These are phyloP conservation scores for Nomada flava DNA, from an alignment of 2,888 invertebrate genomes.

Conservation along the genomic window DNA sequence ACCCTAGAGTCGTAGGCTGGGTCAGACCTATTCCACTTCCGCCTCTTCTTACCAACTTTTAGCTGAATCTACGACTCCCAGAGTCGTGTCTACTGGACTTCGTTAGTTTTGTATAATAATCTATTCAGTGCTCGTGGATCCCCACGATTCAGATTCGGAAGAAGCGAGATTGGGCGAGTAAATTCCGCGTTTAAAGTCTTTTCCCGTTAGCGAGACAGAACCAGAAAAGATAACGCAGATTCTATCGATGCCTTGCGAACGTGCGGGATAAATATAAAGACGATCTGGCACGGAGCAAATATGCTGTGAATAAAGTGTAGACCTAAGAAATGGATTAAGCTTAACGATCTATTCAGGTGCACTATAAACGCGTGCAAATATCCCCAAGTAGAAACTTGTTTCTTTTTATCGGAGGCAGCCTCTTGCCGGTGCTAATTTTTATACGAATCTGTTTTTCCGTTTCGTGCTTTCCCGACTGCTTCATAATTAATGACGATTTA, in stretches of 20 bases:
- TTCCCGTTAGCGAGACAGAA: conserved; percentile 18
- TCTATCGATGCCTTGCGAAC: conserved; percentile 52
- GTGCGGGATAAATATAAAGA: conserved; percentile 30
- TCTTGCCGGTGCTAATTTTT: background rate
- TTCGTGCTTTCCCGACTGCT: background rate
- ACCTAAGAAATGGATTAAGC: conserved; percentile 30
- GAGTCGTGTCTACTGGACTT: too few species aligned
- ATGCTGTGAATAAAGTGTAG: conserved; percentile 12
- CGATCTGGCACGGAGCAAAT: conserved; percentile 8
- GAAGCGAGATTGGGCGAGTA: conserved; percentile 55
- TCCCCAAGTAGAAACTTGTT: background rate
- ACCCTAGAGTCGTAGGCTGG: too few species aligned
- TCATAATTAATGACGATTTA: background rate
- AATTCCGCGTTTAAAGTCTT: conserved; percentile 59
- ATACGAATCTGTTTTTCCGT: background rate
- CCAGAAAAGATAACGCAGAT: conserved; percentile 42
- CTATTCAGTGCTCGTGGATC: conserved; percentile 34
- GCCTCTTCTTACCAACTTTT: too few species aligned
- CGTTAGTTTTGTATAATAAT: too few species aligned
- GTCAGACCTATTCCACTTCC: too few species aligned
- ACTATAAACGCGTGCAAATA: conserved; percentile 15
- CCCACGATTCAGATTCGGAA: conserved; percentile 55
- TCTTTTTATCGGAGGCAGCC: background rate
- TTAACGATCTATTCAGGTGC: conserved; percentile 20
- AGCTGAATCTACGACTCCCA: too few species aligned